These are phyloP conservation scores for Fragum whitleyi DNA, from an alignment of 2,888 invertebrate genomes.

Conservation along the genomic window DNA sequence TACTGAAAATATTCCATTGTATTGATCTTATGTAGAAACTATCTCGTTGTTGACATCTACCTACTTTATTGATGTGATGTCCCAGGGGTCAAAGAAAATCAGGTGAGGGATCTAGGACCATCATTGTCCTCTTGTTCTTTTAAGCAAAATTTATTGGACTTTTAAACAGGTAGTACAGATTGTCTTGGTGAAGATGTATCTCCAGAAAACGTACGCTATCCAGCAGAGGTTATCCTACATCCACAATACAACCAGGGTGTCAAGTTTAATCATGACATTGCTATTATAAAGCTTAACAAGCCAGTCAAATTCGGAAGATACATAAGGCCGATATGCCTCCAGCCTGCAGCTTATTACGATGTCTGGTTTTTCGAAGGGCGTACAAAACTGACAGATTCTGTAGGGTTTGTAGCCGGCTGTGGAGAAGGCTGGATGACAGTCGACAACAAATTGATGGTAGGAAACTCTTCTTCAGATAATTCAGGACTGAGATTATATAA, in stretches of 20 bases:
- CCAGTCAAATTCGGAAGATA: conserved; percentile 61
- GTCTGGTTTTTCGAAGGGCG: conserved; percentile 30
- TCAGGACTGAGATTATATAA: too few species aligned
- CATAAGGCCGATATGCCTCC: conserved; percentile 71
- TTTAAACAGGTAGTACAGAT: conserved; percentile 59
- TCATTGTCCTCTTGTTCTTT: too few species aligned
- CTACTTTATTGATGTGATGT: too few species aligned
- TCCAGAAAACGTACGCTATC: conserved; percentile 34
- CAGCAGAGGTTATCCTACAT: conserved; percentile 64
- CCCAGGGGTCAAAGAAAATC: too few species aligned
- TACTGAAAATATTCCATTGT: too few species aligned
- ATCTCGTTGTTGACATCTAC: too few species aligned
- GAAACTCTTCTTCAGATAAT: not conserved
- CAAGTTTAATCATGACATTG: conserved; percentile 71
- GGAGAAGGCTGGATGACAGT: conserved; percentile 14
- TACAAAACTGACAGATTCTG: not conserved
- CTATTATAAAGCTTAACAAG: conserved; percentile 69
- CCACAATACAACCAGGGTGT: conserved; percentile 54
- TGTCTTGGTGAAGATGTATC: conserved; percentile 61
- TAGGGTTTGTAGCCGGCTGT: conserved; percentile 49
- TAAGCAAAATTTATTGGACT: too few species aligned
- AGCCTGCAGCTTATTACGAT: conserved; percentile 43
- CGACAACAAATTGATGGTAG: not conserved
- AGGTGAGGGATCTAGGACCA: too few species aligned
- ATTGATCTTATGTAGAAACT: too few species aligned